A percentile compares a stretch with the other conserved stretches of the same genome.
Conservation (phyloP, 2,888 invertebrate genomes). For the Sphecodes monilicornis region DNA sequence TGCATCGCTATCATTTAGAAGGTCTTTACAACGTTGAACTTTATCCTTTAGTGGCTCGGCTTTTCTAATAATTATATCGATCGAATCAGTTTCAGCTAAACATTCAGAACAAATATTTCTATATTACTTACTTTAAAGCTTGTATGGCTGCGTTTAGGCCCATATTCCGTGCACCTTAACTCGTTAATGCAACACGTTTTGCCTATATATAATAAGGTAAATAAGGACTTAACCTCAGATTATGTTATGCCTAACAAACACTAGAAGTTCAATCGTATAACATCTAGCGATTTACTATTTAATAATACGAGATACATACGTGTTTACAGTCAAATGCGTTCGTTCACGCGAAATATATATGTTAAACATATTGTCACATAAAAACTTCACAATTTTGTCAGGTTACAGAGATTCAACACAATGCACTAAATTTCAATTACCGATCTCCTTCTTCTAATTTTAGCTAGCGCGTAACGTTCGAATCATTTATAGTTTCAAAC, state of each 20-base stretch:
- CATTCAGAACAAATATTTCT: background rate
- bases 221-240: constrained; percentile 10
- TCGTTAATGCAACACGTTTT: constrained; percentile 48
- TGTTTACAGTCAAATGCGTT: constrained; percentile 3
- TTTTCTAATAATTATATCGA: constrained; percentile 85
- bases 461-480: background rate
- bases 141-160: constrained; percentile 91
- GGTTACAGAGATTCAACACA: background rate
- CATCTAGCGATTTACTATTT: background rate
- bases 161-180: constrained; percentile 85
- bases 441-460: background rate
- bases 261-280: background rate
- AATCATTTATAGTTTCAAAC: background rate
- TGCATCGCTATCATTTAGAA: constrained; percentile 84
- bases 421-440: constrained; percentile 11
- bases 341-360: constrained; percentile 9
- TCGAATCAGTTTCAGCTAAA: background rate
- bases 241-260: background rate
- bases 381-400: constrained; percentile 13
- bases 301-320: constrained; percentile 18
- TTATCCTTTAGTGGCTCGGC: constrained; percentile 91
- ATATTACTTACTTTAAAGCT: constrained; percentile 88
- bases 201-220: constrained; percentile 59
- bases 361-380: background rate
- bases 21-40: constrained; percentile 88